Evolutionary conservation across 2,113 vertebrate species (phyloP), one percentile per base, ranked within the genome.

Genomic region (Tragulus kanchil): DNA sequence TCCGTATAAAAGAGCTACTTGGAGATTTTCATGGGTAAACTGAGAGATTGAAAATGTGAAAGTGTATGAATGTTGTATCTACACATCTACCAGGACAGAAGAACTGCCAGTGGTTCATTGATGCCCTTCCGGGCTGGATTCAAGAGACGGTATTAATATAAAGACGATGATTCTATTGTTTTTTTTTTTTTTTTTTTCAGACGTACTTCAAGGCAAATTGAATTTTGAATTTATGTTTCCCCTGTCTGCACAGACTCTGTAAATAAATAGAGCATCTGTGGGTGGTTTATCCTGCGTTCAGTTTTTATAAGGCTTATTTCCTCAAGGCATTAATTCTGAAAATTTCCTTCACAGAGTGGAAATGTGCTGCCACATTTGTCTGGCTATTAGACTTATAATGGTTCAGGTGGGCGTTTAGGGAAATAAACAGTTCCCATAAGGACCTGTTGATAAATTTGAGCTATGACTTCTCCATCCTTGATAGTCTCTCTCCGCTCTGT

Each of bases 371-470:
- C 92, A 95, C 31, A 85, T 94, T 65, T 79, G 73, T 89, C 97
- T 95, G 95, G 92, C 96, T 97, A 65, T 71, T 90, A 91, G n/a
- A 42, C 71, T 85, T 86, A 7, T 52, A 36, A 42, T 4, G 90
- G 26, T 85, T 42, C 97, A 98, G 95, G 97, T 97, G 97, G 97
- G 94, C 19, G 31, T 96, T 96, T 50, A 84, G 86, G 85, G 96
- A 96, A 98, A 97, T 88, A 97, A 98, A 98, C 96, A 97, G 79
- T 25, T 17, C 94, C 89, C 42, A 4, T 56, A 93, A 96, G 95
- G 92, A 93, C 92, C 94, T 93, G 97, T 21, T 97, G 98, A 98
- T 94, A 84, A 97, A 97, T 97, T 42, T 62, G 89, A 93, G 93
- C 52, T 71, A 95, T 82, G 85, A 45, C 79, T 96, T 94, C 89